Evolutionary conservation across 2,797 vertebrate genomes (phyloP), one percentile per base, ranked within the genome.

Genomic region (Melanotaenia parkinsoni): DNA sequence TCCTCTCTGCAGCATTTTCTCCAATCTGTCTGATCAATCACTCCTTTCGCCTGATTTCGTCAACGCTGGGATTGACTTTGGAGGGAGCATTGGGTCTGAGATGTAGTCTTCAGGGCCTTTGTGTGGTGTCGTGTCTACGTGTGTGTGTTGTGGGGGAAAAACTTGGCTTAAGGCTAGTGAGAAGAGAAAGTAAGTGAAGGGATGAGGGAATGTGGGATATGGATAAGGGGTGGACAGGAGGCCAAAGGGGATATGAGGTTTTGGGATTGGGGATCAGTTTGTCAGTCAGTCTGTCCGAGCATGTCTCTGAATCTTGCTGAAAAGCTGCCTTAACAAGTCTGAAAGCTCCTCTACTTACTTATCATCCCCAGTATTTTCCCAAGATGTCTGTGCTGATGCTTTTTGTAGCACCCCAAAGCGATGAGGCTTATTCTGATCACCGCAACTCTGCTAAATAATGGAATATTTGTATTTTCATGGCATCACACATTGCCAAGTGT

Each of bases 31-130:
- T 85, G 86, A 82, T 88, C 90, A 83, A 77, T 86, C 82, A 75
- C 61, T 64, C 81, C 76, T 93, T 93, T 86, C 89, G 71, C 53
- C 76, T 2, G 85, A 91, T 93, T 93, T 92, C 90, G 81, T 93
- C 90, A 92, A 93, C 88, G 62, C 67, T 12, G n/a, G 83, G 88
- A 85, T 89, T 87, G 90, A 81, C 80, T 85, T 13, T 65, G 77
- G 87, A 83, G 81, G 83, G 59, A n/a, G 74, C 81, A 78, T 30
- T 50, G 83, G 86, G 77, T 54, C 85, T 71, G 78, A 81, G 81
- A 81, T 79, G 85, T 62, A 71, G 86, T 84, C 82, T 64, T 79
- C 5, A 1, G 79, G 79, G 83, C 70, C 50, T 61, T 37, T 59
- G 22, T 74, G 74, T 65, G 69, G 72, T 82, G 84, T 84, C 82